phyloP scores from a whole-genome alignment of 2,113 vertebrate species.

The Tiliqua scincoides region DNA sequence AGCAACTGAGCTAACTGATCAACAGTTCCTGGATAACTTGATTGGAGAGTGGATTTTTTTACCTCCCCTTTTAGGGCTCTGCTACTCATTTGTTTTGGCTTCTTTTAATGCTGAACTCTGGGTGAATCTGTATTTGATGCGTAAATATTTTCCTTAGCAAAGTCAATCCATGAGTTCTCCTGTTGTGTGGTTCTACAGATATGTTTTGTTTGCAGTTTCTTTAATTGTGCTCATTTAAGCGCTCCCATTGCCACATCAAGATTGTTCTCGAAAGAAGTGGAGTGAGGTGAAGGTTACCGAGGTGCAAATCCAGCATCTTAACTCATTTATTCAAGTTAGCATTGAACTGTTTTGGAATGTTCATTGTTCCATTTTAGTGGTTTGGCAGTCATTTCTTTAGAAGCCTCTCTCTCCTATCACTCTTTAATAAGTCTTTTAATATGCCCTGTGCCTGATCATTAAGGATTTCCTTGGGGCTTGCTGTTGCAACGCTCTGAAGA shows the following conservation, averaged over 20 bases:
- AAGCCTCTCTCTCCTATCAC: neutral
- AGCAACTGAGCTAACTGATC: neutral
- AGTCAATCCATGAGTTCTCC: neutral
- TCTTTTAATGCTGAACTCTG: neutral
- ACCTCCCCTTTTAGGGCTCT: neutral
- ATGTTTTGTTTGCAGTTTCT: neutral
- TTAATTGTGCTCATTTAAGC: neutral
- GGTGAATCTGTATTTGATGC: neutral
- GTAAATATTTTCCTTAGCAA: neutral
- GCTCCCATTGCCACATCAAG: neutral
- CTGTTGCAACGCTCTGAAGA: neutral
- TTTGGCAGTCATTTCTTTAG: neutral
- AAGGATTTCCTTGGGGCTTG: neutral
- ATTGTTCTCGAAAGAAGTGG: too few relatives aligned
- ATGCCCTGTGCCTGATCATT: neutral
- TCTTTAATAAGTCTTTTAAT: neutral
- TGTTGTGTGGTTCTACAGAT: neutral
- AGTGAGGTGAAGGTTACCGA: neutral
- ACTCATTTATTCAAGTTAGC: neutral
- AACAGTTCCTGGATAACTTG: neutral
- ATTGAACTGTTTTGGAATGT: neutral
- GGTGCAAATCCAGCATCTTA: neutral
- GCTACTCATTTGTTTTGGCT: neutral
- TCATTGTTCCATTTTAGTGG: neutral
- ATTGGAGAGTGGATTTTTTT: neutral